A percentile compares a stretch with the other conserved stretches of the same genome.
phyloP scores from a whole-genome alignment of 2,888 invertebrate genomes.

The Crocallis elinguaria region DNA sequence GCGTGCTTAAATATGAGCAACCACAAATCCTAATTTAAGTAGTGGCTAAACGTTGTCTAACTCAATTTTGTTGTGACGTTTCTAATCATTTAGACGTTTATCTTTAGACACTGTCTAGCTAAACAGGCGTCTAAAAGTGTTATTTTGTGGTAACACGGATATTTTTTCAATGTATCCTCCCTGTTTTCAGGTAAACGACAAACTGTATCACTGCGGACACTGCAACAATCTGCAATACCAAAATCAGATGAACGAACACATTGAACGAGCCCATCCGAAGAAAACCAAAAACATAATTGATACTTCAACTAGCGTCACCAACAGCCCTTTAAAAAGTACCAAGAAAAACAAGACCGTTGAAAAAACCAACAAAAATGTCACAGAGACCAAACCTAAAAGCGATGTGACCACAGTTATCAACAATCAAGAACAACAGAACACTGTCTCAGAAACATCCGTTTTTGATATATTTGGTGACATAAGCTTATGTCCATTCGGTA shows the following conservation, averaged over 20 bases:
- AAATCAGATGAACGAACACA: slow-evolving; percentile 16
- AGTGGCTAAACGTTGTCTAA: too few relatives aligned
- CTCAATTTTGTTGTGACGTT: too few relatives aligned
- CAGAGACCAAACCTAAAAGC: neutral
- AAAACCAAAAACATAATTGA: slow-evolving; percentile 11
- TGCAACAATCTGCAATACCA: slow-evolving; percentile 48
- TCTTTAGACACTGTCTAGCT: too few relatives aligned
- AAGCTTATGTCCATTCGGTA: slow-evolving; percentile 22
- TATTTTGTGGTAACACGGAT: too few relatives aligned
- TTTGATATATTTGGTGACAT: slow-evolving; percentile 19
- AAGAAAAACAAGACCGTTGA: neutral
- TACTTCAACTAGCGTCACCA: neutral
- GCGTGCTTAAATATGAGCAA: too few relatives aligned
- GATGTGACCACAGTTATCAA: neutral
- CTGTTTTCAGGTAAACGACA: slow-evolving; percentile 44
- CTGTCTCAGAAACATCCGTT: neutral
- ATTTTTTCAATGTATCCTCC: too few relatives aligned
- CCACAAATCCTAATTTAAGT: too few relatives aligned
- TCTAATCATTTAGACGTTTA: too few relatives aligned
- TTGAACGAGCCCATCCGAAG: slow-evolving; percentile 19
- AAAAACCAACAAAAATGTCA: neutral
- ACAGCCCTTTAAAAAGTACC: neutral
- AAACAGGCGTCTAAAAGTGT: too few relatives aligned
- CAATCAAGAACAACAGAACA: neutral
- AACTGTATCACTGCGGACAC: slow-evolving; percentile 51